Evolutionary conservation across 2,888 invertebrate species (phyloP), one percentile per base, ranked within the genome.

Genomic region (Microctonus aethiopoides): DNA sequence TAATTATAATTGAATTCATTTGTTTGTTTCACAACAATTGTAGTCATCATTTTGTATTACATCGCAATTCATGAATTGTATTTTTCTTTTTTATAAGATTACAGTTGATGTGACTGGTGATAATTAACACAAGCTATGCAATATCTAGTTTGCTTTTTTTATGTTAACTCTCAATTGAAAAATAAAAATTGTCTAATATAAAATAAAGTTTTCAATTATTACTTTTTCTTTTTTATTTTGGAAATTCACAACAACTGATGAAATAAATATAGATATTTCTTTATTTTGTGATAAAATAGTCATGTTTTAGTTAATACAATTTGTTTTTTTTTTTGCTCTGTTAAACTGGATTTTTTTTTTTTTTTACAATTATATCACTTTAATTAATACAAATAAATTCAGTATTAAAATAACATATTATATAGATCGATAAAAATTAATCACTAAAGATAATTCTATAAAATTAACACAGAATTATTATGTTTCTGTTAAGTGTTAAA

Each of bases 211-310:
- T 56, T 56, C 3, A 6, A 54, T 39, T 32, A 5, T 32, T 32
- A 5, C 32, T 7, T 4, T 16, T 46, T 20, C 7, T 29, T 5
- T 5, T 29, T 29, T 29, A 29, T 29, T 29, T 29, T 5, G 7
- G 29, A 7, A 29, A 7, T 5, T 29, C 7, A 5, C 3, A 29
- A 7, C 7, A 46, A 39, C 5, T 46, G 0, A n/a, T n/a, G 7
- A 3, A 7, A 16, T 61, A 61, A 51, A 10, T 36, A 36, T 60
- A 11, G 24, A 51, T 20, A 7, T 34, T 16, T 46, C 10, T 34
- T 67, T 67, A 67, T 67, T 67, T 67, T 51, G 36, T 60, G 46
- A 52, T 52, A 67, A 67, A 67, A 67, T 67, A 67, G 60, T 67
- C 7, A 67, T 16, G 36, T 16, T 39, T 54, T 24, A 16, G 1